These are phyloP conservation scores for Gracilinanus agilis DNA, from an alignment of 2,113 vertebrate species.

Conservation along the genomic window DNA sequence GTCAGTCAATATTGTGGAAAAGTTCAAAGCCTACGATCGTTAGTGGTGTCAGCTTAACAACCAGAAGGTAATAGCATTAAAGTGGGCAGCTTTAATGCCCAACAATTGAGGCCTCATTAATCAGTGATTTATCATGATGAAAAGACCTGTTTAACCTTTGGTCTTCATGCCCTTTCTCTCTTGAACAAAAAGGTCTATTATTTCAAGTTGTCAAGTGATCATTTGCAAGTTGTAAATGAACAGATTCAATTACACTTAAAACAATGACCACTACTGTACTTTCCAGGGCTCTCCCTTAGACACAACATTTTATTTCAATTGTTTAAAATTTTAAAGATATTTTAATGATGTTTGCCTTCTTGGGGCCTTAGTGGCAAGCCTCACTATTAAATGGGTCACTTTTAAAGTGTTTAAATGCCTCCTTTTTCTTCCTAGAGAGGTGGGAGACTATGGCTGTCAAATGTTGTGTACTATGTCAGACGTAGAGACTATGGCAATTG, in stretches of 20 bases:
- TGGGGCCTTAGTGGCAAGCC: not conserved
- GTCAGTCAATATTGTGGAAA: constrained; percentile 97
- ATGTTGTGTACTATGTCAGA: not conserved
- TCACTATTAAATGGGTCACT: constrained; percentile 31
- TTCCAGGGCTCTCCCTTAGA: constrained; percentile 31
- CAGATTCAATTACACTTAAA: constrained; percentile 87
- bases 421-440: not conserved
- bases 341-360: constrained; percentile 11
- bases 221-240: constrained; percentile 88
- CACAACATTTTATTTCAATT: constrained; percentile 2
- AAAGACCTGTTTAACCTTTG: constrained; percentile 98
- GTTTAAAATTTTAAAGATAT: not conserved
- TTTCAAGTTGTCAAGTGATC: constrained; percentile 89
- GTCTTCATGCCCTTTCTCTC: constrained; percentile 88
- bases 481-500: not conserved
- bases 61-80: constrained; percentile 95
- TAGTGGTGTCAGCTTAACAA: constrained; percentile 98
- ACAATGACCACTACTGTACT: constrained; percentile 77
- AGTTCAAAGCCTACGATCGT: constrained; percentile 98
- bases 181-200: constrained; percentile 90
- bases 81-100: constrained; percentile 92
- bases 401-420: constrained; percentile 4
- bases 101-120: constrained; percentile 98
- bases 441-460: not conserved
- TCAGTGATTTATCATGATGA: constrained; percentile 99